phyloP scores from a whole-genome alignment of 1,140 invertebrate genomes.

The Bombus polaris region DNA sequence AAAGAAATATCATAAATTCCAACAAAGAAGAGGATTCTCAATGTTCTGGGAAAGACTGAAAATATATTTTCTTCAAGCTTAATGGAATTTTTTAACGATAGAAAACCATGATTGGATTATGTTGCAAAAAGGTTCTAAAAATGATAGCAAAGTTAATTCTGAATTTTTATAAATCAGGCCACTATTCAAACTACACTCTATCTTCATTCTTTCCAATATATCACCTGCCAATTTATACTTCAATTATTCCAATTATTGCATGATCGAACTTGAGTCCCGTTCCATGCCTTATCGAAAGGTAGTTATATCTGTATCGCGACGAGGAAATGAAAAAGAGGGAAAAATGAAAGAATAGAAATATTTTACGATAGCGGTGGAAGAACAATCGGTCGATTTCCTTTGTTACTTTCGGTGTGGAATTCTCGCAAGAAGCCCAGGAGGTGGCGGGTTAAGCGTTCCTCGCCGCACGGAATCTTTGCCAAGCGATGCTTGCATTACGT shows the following conservation, averaged over 20 bases:
- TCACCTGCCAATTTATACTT: neutral
- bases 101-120: too few relatives aligned
- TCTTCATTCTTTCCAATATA: neutral
- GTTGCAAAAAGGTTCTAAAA: too few relatives aligned
- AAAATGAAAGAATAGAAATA: neutral
- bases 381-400: conserved; percentile 38
- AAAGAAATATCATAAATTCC: too few relatives aligned
- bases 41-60: too few relatives aligned
- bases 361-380: conserved; percentile 17
- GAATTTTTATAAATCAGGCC: too few relatives aligned
- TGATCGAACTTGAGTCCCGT: too few relatives aligned
- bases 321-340: neutral
- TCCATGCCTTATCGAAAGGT: too few relatives aligned
- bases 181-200: rapidly evolving
- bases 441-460: conserved; percentile 50
- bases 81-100: too few relatives aligned
- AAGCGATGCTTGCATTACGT: conserved; percentile 69
- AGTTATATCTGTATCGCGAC: neutral
- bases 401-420: conserved; percentile 50
- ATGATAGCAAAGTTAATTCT: too few relatives aligned
- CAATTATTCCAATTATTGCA: neutral
- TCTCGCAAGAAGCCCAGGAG: conserved; percentile 55
- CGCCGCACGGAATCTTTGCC: conserved; percentile 51
- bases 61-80: too few relatives aligned
- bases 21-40: too few relatives aligned